Conservation (phyloP, 2,888 invertebrate genomes). For the Rhabditoides inermis region DNA sequence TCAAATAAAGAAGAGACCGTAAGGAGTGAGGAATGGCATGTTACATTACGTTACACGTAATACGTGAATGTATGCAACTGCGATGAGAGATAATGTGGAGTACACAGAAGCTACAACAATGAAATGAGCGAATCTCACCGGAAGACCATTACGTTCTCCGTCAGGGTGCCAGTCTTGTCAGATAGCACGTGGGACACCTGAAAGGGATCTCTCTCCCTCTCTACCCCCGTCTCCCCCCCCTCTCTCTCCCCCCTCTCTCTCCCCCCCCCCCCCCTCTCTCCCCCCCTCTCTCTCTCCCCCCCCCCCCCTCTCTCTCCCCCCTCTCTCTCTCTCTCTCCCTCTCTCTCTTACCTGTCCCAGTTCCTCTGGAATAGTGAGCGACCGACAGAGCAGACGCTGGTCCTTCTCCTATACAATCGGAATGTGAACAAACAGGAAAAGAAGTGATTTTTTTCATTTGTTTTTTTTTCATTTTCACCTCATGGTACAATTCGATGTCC, state of each 20-base stretch:
- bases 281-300: too few relatives aligned
- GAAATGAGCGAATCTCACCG: conserved; percentile 66
- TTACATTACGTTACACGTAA: too few relatives aligned
- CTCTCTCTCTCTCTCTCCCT: too few relatives aligned
- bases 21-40: too few relatives aligned
- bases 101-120: neutral
- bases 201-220: neutral
- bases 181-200: conserved; percentile 40
- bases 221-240: conserved; percentile 64
- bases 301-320: too few relatives aligned
- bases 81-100: neutral
- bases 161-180: conserved; percentile 64
- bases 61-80: too few relatives aligned
- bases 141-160: conserved; percentile 95
- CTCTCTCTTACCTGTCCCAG: conserved; percentile 22
- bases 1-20: too few relatives aligned
- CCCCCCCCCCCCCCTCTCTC: too few relatives aligned
- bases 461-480: conserved; percentile 49
- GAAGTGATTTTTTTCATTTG: neutral
- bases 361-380: conserved; percentile 82
- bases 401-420: too few relatives aligned
- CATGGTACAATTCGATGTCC: conserved; percentile 77
- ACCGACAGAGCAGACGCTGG: conserved; percentile 69
- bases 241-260: conserved; percentile 61
- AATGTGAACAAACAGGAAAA: neutral